Base-by-base conservation (phyloP, 2,888 invertebrate species). In the Tiphia femorata region DNA sequence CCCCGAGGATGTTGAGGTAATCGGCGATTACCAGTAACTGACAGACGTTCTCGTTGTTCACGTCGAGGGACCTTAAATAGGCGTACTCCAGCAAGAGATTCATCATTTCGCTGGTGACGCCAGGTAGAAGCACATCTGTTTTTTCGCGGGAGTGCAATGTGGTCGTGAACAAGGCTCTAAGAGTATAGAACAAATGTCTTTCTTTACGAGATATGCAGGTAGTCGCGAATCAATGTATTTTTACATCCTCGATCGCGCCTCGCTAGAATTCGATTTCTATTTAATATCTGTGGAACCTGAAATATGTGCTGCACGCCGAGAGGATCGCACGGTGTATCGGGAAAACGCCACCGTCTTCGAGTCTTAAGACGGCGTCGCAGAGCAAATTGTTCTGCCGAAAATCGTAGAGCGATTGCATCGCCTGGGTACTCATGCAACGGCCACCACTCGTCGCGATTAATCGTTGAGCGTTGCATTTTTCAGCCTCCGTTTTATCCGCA, bases 281-380 rank as follows among this genome's bases (percentile, higher is more conserved):
- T 14, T 25, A 5, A 19, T 29, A n/a, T n/a, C n/a, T n/a, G 3
- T 38, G 23, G n/a, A 86, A 94, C 94, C 92, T 89, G 85, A 97
- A 97, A 85, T 96, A 97, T 33, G 92, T 90, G 79, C 96, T 96
- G 85, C 95, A 94, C 52, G 95, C 92, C 59, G 93, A 93, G 73
- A 95, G 87, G 70, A 95, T 92, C 55, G 93, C 91, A 63, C 95
- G 89, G 84, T 97, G 96, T 49, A 96, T 93, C 30, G 92, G 92
- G 79, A 95, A 94, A 62, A 88, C 86, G 48, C 90, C 89, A 58
- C 93, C 93, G 81, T 95, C 95, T 72, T 93, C 92, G 51, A 94
- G 89, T 64, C 92, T 87, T 70, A 95, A 88, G 30, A 91, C 89
- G 3, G 95, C 96, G 84, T 96, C 96, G 84, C 95, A 95, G 37